Base-by-base conservation (phyloP, 1,140 invertebrate species). In the Bradynema listronoti region DNA sequence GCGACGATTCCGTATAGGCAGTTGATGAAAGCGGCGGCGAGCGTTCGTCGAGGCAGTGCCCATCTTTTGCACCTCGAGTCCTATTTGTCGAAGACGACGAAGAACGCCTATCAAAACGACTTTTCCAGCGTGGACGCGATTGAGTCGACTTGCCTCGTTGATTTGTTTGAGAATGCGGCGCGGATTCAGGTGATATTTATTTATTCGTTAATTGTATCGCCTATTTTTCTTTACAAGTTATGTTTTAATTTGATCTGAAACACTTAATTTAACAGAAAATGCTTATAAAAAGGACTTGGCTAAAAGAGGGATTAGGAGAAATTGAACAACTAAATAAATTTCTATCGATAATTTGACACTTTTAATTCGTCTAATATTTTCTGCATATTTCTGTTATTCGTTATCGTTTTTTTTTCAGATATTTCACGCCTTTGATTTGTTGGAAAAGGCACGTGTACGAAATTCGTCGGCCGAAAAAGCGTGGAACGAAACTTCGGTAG, bases 31-130 rank as follows among this genome's bases (percentile, higher is more conserved):
- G 62, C 85, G 89, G 2, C 86, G 84, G 0, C 83, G 85, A 0
- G 85, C 89, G 74, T 80, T 91, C 25, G 85, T 89, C 69, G 79
- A 84, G 57, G 88, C 88, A 9, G 86, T 89, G 65, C 87, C 88
- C 80, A 30, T 45, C n/a, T 29, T 14, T 24, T 16, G 22, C 42
- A 24, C 25, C 34, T 54, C n/a, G 25, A 32, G 29, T 32, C 25
- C 4, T 54, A 54, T 46, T 25, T 54, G 22, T 2, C n/a, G 25
- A 54, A 29, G 16, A 47, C 34, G n/a, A 11, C 24, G n/a, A 19
- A 16, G 11, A 29, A 24, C 53, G 49, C 49, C 16, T 16, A 50
- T 5, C 16, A n/a, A n/a, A n/a, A 4, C 4, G 4, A 9, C 5
- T 24, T 50, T 3, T 25, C 47, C 5, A 50, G 34, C 5, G 47